Evolutionary conservation across 2,797 vertebrate species (phyloP).

Genomic region (Discoglossus pictus): DNA sequence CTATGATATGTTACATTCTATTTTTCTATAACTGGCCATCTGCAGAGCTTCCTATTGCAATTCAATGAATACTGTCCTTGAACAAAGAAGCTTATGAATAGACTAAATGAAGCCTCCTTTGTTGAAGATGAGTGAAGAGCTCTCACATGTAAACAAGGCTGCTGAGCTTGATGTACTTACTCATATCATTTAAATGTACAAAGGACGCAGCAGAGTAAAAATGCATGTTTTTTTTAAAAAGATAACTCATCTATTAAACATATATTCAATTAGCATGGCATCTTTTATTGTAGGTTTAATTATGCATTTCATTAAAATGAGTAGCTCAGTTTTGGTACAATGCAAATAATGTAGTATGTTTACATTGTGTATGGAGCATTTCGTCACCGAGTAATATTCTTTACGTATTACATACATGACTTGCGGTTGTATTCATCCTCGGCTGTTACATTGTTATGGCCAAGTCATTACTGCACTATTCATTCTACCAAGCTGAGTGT

Average conservation of each 20-base stretch:
- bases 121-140: constrained; percentile 53
- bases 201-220: constrained; percentile 53
- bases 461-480: too few relatives aligned
- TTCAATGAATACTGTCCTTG: not conserved
- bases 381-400: constrained; percentile 1
- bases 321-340: not conserved
- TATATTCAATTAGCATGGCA: constrained; percentile 51
- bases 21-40: not conserved
- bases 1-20: too few relatives aligned
- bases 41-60: not conserved
- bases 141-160: constrained; percentile 39
- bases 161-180: constrained; percentile 54
- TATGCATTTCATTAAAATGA: constrained; percentile 55
- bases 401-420: too few relatives aligned
- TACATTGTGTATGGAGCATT: not conserved
- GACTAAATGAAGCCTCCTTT: constrained; percentile 15
- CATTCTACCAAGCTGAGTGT: too few relatives aligned
- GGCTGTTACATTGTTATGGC: too few relatives aligned
- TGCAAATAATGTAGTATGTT: constrained; percentile 1
- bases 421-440: too few relatives aligned
- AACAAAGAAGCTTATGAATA: not conserved
- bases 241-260: constrained; percentile 37
- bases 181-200: constrained; percentile 64
- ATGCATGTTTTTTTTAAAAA: constrained; percentile 29
- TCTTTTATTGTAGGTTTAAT: constrained; percentile 51